These are phyloP conservation scores for Hyperopisus bebe DNA, from an alignment of 2,113 vertebrate genomes.

Conservation along the genomic window DNA sequence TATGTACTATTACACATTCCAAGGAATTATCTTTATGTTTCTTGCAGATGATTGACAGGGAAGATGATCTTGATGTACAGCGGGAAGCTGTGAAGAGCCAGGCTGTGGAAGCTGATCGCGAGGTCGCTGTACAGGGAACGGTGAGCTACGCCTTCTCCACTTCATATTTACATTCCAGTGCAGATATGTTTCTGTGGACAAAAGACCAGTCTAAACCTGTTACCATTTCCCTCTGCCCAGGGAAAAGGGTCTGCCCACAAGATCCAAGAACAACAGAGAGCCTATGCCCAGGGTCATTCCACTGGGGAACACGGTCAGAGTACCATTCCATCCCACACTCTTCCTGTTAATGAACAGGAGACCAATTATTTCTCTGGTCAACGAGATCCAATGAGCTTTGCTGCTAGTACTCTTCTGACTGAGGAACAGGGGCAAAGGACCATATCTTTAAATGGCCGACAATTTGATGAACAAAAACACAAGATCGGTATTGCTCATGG, in stretches of 20 bases:
- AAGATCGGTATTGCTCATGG: neutral
- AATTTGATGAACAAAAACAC: neutral
- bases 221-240: neutral
- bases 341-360: neutral
- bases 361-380: neutral
- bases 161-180: neutral
- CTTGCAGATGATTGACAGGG: neutral
- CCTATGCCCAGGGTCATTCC: neutral
- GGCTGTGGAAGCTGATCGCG: neutral
- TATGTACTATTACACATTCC: neutral
- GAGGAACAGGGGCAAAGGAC: neutral
- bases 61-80: neutral
- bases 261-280: neutral
- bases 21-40: neutral
- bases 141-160: neutral
- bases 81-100: neutral
- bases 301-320: neutral
- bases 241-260: neutral
- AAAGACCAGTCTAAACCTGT: neutral
- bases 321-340: neutral
- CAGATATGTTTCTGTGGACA: neutral
- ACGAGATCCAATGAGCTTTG: neutral
- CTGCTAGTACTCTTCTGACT: neutral
- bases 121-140: neutral
- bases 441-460: neutral